Evolutionary conservation across 1,140 invertebrate genomes (phyloP), one percentile per base, ranked within the genome.

Genomic region (Cydia splendana): DNA sequence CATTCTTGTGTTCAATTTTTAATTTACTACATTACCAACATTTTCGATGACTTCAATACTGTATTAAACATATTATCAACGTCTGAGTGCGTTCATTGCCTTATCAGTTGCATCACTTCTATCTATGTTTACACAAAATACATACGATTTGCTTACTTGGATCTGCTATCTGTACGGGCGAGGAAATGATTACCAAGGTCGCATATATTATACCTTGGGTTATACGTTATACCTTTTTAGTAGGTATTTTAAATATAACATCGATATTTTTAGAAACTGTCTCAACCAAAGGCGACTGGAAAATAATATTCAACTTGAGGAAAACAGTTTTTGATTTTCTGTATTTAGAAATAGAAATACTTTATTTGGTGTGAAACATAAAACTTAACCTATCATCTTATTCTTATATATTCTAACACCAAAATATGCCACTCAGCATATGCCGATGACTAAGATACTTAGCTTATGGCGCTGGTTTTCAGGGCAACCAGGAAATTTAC

Each of bases 101-200:
- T 71, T 62, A 24, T 62, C 20, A 20, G n/a, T 62, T 71, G 34
- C 67, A 71, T 71, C 67, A 38, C 51, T 13, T 51, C 15, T 62
- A 62, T 62, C 57, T 62, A 62, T 24, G 9, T 62, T 62, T 20
- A 62, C 57, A 62, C 57, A 62, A 62, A 62, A 62, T 24, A 62
- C 57, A 62, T 12, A 4, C 53, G 53, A 62, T 48, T 48, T 15
- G 12, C 45, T 48, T 48, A 15, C 42, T 71, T 71, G 7, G 67
- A 7, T 42, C 28, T 30, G 38, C 34, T 71, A 71, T 71, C 67
- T 71, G 1, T 9, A 18, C 7, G 12, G 18, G n/a, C 67, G 34
- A 71, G 67, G 67, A 71, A 71, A 71, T 71, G 67, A 71, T 71
- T 71, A 38, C 7, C 67, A 71, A 71, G 67, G 67, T 18, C 34